Base-by-base conservation (phyloP, 2,797 vertebrate species). In the Setipinna tenuifilis region DNA sequence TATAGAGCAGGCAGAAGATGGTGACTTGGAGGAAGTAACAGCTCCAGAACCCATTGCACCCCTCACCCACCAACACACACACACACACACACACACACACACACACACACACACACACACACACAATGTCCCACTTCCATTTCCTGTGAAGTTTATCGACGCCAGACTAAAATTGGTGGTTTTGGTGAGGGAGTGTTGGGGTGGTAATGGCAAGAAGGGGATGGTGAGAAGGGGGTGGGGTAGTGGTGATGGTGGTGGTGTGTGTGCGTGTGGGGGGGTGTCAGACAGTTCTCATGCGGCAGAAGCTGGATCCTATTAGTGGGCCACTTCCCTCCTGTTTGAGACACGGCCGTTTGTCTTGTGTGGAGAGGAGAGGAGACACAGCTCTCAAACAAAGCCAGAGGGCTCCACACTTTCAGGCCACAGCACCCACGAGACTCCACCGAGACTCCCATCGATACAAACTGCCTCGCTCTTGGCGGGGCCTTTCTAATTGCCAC, bases 381-480 rank as follows among this genome's bases (percentile, higher is more conserved):
- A 78, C 71, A 44, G 44, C 71, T 19, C 35, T 44, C 71, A 9
- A 2, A 71, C 50, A 54, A 14, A 54, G 9, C 50, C 14, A 54
- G 50, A 54, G 50, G 50, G 50, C 50, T 54, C 7, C 7, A 3
- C 50, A 54, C 14, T 54, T 54, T 54, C 50, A 7, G 7, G 50
- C 48, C 6, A 68, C 50, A 54, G 57, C 78, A 31, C 2, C 58
- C 48, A 41, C 62, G 68, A 82, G 54, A 50, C 19, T 84, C 2
- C 58, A 31, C 23, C 62, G 68, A 82, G 54, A 50, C 19, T 84
- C 41, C 35, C 59, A 82, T 86, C 84, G 83, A 86, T 84, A 84
- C 83, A 81, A 28, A 84, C n/a, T 5, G 78, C 84, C 83, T 57
- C 80, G 44, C 61, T 84, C 83, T 65, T 68, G 62, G 61, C 82